These are phyloP conservation scores for Lepus timidus DNA, from an alignment of 2,113 vertebrate species.

Conservation along the genomic window DNA sequence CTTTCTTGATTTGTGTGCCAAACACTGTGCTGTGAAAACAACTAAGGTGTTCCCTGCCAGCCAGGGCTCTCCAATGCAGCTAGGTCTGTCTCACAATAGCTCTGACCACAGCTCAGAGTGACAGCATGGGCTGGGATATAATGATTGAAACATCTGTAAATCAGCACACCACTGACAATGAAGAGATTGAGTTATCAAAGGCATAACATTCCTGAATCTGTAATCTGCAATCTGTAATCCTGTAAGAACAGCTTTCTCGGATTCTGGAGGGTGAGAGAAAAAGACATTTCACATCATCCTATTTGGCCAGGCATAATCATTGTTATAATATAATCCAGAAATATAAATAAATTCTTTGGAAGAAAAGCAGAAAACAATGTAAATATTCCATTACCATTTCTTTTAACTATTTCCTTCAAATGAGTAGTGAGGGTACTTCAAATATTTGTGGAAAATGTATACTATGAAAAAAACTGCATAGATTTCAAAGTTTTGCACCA, in stretches of 20 bases:
- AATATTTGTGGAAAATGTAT: too few species aligned
- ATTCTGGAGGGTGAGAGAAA: not conserved
- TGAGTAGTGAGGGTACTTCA: not conserved
- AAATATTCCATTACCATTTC: not conserved
- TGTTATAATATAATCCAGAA: constrained; percentile 2
- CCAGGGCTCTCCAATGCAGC: not conserved
- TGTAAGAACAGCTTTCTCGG: not conserved
- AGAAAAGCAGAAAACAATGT: constrained; percentile 25
- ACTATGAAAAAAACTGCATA: too few species aligned
- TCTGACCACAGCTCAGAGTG: not conserved
- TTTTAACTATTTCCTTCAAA: constrained; percentile 1
- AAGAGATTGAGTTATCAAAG: not conserved
- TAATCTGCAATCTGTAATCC: not conserved
- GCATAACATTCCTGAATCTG: not conserved
- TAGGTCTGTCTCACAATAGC: not conserved
- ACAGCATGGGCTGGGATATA: not conserved
- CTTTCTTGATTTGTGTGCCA: constrained; percentile 29
- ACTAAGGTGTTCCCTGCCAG: not conserved
- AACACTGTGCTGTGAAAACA: not conserved
- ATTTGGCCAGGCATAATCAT: not conserved
- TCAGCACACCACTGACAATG: not conserved
- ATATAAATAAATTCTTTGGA: constrained; percentile 9
- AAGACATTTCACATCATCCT: not conserved
- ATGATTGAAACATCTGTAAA: constrained; percentile 9
- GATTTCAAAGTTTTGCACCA: too few species aligned